These are phyloP conservation scores for Ormyrus thymus DNA, from an alignment of 2,888 invertebrate genomes.

Conservation along the genomic window DNA sequence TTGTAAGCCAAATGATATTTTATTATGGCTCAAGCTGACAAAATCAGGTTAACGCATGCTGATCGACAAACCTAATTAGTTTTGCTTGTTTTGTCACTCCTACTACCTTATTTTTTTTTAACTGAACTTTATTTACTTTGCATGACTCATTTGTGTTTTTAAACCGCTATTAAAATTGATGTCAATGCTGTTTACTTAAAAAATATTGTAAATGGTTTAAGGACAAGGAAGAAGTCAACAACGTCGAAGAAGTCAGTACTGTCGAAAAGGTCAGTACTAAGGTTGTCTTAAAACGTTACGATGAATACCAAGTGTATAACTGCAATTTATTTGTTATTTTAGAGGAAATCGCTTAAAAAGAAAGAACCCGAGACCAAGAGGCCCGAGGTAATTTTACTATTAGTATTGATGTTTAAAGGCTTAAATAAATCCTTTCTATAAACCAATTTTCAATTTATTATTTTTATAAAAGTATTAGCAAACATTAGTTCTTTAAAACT, in stretches of 20 bases:
- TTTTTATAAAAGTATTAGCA: not conserved
- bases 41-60: slow-evolving; percentile 42
- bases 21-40: slow-evolving; percentile 35
- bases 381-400: slow-evolving; percentile 43
- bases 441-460: no score
- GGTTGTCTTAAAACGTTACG: not conserved
- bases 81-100: slow-evolving; percentile 5
- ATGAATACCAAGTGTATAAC: not conserved
- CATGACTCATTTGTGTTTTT: no score
- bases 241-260: slow-evolving; percentile 67
- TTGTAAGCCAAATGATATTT: not conserved
- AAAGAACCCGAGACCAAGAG: slow-evolving; percentile 59
- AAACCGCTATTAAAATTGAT: no score
- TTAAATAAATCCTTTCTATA: no score
- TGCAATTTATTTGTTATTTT: slow-evolving; percentile 16
- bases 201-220: slow-evolving; percentile 31
- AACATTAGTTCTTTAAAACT: not conserved
- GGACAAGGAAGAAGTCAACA: slow-evolving; percentile 70
- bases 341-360: slow-evolving; percentile 56
- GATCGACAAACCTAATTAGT: slow-evolving; percentile 25
- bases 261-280: slow-evolving; percentile 64
- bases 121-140: no score
- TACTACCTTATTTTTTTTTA: not conserved
- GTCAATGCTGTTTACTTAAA: not conserved
- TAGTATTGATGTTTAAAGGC: no score